Evolutionary conservation across 2,113 vertebrate species (phyloP).

Genomic region (Elephas maximus): DNA sequence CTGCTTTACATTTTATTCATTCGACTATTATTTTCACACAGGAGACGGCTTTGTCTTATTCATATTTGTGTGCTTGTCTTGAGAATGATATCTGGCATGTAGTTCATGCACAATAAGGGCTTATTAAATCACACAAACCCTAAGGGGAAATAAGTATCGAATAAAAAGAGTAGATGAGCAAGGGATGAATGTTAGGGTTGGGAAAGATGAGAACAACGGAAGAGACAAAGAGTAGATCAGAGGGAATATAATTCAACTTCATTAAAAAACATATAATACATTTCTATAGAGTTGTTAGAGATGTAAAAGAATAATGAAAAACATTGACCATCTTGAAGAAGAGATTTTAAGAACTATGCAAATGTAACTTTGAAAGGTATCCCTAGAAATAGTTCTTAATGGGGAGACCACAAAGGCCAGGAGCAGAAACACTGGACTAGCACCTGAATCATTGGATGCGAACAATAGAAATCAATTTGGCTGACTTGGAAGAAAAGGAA

Average conservation of each 20-base stretch:
- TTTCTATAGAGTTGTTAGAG: background rate
- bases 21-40: background rate
- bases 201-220: background rate
- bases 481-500: background rate
- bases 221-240: background rate
- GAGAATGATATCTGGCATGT: background rate
- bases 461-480: background rate
- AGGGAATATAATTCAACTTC: background rate
- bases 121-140: background rate
- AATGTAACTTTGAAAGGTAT: slow-evolving; percentile 7
- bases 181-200: background rate
- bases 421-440: background rate
- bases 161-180: background rate
- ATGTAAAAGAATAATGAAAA: slow-evolving; percentile 7
- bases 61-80: background rate
- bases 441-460: background rate
- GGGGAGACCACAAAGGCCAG: background rate
- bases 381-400: background rate
- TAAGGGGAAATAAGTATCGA: background rate
- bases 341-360: background rate
- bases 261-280: background rate
- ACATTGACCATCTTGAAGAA: background rate
- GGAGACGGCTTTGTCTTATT: background rate
- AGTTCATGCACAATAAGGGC: background rate
- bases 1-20: background rate